Evolutionary conservation across 2,797 vertebrate genomes (phyloP), one percentile per base, ranked within the genome.

Genomic region (Discoglossus pictus): DNA sequence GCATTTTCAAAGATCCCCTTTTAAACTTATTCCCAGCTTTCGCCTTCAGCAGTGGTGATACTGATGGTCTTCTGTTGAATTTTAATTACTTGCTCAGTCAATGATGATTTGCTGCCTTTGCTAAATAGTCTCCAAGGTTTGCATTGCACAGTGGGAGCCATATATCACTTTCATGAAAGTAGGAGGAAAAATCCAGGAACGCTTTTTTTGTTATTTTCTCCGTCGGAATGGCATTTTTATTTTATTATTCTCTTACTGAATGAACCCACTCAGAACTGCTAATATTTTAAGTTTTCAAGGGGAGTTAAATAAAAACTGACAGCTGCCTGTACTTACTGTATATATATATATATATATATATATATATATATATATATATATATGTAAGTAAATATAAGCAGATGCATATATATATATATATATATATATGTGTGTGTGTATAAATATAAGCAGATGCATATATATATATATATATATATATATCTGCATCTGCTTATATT

Each of bases 41-140:
- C 51, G 55, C 18, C 54, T 47, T 50, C 6, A 52, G 60, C 24
- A 31, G 56, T 39, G 24, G 34, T 44, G 65, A 25, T 53, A 54
- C 54, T 64, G 55, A 44, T 16, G 40, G 25, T 4, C 38, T 58
- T 54, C 48, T 56, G 54, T 39, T 75, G 75, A 62, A 73, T 79
- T 76, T 74, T 74, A 67, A 65, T 72, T 73, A 61, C 21, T 67
- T 44, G 23, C 13, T 21, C 51, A 65, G 68, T 74, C 42, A 46
- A 36, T 44, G 61, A 36, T 47, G 52, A 52, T 38, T 75, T 76
- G 38, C 21, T 75, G 60, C 21, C 27, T 63, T 73, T 73, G 43
- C 59, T 66, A 69, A 59, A 60, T 61, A 67, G 2, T 73, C 58
- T 67, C 56, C 9, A 6, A 3, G 2, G 50, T 44, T 47, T 53